Evolutionary conservation across 2,113 vertebrate genomes (phyloP).

Genomic region (Campylomormyrus tamandua): DNA sequence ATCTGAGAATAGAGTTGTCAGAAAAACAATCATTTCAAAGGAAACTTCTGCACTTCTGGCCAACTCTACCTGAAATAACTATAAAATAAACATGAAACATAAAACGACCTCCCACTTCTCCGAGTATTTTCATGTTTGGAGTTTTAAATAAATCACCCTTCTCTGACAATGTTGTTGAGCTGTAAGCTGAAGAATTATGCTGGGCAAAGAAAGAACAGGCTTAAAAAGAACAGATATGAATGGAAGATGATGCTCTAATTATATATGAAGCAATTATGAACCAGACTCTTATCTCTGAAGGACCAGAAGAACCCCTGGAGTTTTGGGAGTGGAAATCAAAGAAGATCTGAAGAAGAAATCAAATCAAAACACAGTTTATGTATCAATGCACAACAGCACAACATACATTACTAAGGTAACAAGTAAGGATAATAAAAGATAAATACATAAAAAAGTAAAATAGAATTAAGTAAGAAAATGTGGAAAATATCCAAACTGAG

Average conservation of each 20-base stretch:
- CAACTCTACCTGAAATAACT: neutral
- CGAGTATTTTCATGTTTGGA: neutral
- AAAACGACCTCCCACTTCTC: neutral
- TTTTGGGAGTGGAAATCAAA: neutral
- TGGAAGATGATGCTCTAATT: neutral
- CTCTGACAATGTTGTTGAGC: neutral
- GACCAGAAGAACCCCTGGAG: neutral
- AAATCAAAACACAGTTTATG: neutral
- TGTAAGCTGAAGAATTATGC: neutral
- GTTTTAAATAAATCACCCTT: neutral
- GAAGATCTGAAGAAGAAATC: neutral
- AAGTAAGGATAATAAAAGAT: neutral
- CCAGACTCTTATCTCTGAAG: neutral
- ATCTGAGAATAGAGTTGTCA: neutral
- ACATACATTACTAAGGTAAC: neutral
- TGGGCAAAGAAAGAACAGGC: neutral
- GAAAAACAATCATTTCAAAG: neutral
- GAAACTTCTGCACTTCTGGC: neutral
- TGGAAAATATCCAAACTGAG: neutral
- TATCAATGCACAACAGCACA: neutral
- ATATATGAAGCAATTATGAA: neutral
- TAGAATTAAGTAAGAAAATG: neutral
- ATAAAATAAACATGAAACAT: neutral
- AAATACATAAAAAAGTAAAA: neutral
- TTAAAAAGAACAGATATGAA: neutral